These are phyloP conservation scores for Drosophila saltans DNA, from an alignment of 1,140 invertebrate genomes.

Conservation along the genomic window DNA sequence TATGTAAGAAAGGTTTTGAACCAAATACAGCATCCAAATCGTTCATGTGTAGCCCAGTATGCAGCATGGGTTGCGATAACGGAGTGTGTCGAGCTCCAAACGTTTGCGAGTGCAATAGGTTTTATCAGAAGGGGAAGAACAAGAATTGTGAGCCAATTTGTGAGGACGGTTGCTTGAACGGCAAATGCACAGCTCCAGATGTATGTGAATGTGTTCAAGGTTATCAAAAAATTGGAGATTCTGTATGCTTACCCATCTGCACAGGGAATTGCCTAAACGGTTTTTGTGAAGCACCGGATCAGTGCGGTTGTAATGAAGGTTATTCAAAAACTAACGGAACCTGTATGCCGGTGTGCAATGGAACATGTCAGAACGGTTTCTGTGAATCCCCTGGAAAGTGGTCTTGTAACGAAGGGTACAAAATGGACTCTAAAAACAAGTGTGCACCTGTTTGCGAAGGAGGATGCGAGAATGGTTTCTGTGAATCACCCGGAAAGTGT, in stretches of 20 bases:
- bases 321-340: neutral
- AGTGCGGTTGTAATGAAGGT: conserved; percentile 9
- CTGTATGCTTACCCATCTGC: conserved; percentile 24
- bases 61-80: conserved; percentile 49
- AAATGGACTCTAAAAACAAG: neutral
- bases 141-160: conserved; percentile 43
- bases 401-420: neutral
- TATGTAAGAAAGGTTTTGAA: conserved; percentile 34
- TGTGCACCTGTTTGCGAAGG: neutral
- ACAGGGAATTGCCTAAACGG: conserved; percentile 12
- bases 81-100: conserved; percentile 54
- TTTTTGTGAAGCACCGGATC: conserved; percentile 1
- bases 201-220: conserved; percentile 33
- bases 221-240: conserved; percentile 5
- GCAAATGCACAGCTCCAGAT: conserved; percentile 31
- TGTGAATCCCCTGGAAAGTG: neutral
- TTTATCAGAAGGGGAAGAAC: conserved; percentile 84
- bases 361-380: neutral
- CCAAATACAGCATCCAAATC: conserved; percentile 5
- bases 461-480: neutral
- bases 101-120: conserved; percentile 45
- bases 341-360: neutral
- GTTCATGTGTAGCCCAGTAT: conserved; percentile 46
- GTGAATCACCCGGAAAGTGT: neutral
- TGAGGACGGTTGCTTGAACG: conserved; percentile 30